Evolutionary conservation across 2,888 invertebrate species (phyloP), one percentile per base, ranked within the genome.

Genomic region (Helicoverpa assulta): DNA sequence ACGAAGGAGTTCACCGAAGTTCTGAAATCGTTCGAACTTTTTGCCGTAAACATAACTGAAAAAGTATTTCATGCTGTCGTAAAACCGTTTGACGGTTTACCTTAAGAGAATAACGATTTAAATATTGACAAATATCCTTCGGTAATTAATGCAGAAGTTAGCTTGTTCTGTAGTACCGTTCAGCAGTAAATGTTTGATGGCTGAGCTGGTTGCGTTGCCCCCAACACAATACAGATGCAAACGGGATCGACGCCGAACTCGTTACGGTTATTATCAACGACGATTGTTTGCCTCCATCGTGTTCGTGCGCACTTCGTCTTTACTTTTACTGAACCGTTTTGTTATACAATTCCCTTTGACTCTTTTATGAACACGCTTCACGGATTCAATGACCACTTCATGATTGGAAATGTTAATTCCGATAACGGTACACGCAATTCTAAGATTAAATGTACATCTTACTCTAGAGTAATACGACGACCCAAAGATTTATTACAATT

Each of bases 191-290:
- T 80, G 67, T 63, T 83, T 76, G 82, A 77, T 81, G 79, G 67
- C 58, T 82, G 85, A 84, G 85, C 85, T 85, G 85, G 86, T 87
- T 85, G 85, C 85, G 88, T 83, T 85, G 86, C 82, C 84, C 85
- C 72, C 78, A 80, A 89, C 88, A 93, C 92, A 93, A 93, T 92
- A 87, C 90, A 88, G 89, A 88, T 88, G 88, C 84, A 87, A 90
- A 90, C 90, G 90, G 89, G 90, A 92, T 87, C 87, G 88, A 78
- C 86, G 86, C 75, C 86, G 87, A 85, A 85, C 89, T 91, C 90
- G 93, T 92, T 90, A 94, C 91, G 93, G 89, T 89, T 90, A 92
- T 93, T 93, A 92, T 89, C 86, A 87, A 88, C 70, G 86, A 82
- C 91, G 86, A 93, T 93, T 93, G 93, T 93, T 91, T 89, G 90